A percentile compares a stretch with the other conserved stretches of the same genome.
These are phyloP conservation scores for Macrosiphum euphorbiae DNA, from an alignment of 2,888 invertebrate genomes.

Conservation along the genomic window DNA sequence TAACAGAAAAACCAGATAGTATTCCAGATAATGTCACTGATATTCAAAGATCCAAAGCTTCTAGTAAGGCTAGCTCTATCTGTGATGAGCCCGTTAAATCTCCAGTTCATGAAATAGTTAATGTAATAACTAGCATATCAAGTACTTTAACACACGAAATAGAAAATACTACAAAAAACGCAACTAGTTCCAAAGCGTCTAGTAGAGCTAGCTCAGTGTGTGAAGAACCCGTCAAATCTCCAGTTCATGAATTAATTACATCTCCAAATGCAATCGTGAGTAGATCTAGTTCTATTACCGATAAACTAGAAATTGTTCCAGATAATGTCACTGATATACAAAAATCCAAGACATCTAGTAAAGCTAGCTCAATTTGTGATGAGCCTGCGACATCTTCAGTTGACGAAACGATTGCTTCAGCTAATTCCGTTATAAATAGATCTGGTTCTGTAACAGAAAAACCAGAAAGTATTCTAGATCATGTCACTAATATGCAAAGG, in stretches of 20 bases:
- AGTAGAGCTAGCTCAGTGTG: background rate
- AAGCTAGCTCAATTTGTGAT: background rate
- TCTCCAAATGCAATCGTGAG: rapidly evolving
- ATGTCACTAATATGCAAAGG: no score
- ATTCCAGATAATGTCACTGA: no score
- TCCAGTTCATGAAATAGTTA: background rate
- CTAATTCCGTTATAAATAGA: background rate
- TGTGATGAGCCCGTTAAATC: background rate
- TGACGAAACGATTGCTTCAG: background rate
- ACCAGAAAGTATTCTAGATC: background rate
- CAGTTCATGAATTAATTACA: background rate
- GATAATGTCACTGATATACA: no score
- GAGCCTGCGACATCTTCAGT: background rate
- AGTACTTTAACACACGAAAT: background rate
- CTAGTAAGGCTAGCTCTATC: background rate
- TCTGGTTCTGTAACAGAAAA: background rate
- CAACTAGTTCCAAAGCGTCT: background rate
- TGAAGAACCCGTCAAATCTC: background rate
- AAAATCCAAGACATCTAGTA: background rate
- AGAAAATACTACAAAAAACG: background rate
- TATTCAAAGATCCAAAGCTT: no score
- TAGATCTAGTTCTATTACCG: background rate
- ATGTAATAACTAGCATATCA: background rate
- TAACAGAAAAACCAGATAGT: background rate
- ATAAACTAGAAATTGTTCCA: no score